Evolutionary conservation across 2,888 invertebrate genomes (phyloP).

Genomic region (Muscina levida): DNA sequence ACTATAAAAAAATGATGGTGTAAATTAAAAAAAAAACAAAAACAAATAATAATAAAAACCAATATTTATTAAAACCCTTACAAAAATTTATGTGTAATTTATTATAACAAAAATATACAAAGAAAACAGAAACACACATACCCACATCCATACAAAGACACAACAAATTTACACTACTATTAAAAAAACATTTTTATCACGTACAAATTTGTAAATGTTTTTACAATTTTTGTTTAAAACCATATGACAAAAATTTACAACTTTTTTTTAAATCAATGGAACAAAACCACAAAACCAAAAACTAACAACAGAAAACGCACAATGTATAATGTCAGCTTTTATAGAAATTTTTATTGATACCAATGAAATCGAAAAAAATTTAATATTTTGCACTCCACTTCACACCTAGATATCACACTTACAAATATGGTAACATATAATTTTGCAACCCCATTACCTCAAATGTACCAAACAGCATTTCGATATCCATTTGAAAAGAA

Average conservation of each 20-base stretch:
- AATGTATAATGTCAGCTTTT: constrained; percentile 29
- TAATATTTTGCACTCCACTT: not conserved
- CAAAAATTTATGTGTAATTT: constrained; percentile 23
- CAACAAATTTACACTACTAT: constrained; percentile 9
- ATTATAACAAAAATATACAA: constrained; percentile 36
- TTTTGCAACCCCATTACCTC: no score
- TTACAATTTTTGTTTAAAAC: constrained; percentile 36
- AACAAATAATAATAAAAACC: constrained; percentile 10
- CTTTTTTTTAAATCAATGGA: constrained; percentile 17
- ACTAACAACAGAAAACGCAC: constrained; percentile 25
- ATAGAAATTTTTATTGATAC: constrained; percentile 10
- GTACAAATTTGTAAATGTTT: constrained; percentile 5
- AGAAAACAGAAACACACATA: constrained; percentile 15
- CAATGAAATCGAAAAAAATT: not conserved
- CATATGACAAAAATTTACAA: not conserved
- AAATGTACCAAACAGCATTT: no score
- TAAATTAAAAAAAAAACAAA: constrained; percentile 63
- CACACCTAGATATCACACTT: no score
- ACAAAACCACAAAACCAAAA: constrained; percentile 15
- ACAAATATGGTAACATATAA: no score
- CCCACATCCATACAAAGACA: constrained; percentile 14
- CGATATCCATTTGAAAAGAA: no score
- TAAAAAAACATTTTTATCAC: not conserved
- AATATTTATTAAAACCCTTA: constrained; percentile 1
- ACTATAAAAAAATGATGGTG: constrained; percentile 65